These are phyloP conservation scores for Teleogryllus oceanicus DNA, from an alignment of 2,888 invertebrate genomes.

Conservation along the genomic window DNA sequence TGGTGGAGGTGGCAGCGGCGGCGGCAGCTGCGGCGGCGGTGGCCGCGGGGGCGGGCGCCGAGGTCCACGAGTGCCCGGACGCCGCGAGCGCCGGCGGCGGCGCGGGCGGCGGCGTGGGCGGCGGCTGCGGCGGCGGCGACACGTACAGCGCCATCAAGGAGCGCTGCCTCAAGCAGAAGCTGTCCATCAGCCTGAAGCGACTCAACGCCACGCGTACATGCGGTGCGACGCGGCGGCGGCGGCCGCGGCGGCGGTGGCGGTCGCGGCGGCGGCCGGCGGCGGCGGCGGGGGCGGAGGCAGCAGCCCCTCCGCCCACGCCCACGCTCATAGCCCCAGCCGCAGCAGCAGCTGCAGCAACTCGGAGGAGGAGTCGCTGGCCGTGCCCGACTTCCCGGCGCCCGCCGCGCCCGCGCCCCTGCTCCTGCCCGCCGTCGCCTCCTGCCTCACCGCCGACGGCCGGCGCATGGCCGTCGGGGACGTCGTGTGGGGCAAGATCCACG, in stretches of 20 bases:
- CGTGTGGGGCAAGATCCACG: conserved; percentile 83
- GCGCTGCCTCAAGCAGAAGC: conserved; percentile 67
- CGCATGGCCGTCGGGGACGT: conserved; percentile 69
- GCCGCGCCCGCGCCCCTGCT: conserved; percentile 51
- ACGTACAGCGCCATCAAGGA: conserved; percentile 60
- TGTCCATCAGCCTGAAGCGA: conserved; percentile 71
- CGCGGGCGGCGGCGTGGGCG: conserved; percentile 35
- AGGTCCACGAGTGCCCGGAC: conserved; percentile 23
- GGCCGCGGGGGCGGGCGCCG: conserved; percentile 20
- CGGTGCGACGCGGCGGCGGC: conserved; percentile 50
- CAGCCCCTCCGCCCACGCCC: conserved; percentile 54
- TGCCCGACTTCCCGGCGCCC: conserved; percentile 54
- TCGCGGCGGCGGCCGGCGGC: conserved; percentile 48
- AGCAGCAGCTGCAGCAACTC: conserved; percentile 48
- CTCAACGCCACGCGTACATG: conserved; percentile 65
- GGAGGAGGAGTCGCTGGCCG: conserved; percentile 43
- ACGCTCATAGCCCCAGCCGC: conserved; percentile 52
- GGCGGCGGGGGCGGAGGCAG: conserved; percentile 50
- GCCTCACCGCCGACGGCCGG: conserved; percentile 53
- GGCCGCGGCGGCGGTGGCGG: conserved; percentile 47
- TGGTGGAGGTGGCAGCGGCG: conserved; percentile 21
- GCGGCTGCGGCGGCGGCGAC: conserved; percentile 46
- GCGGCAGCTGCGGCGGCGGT: conserved; percentile 18
- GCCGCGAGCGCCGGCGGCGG: neutral
- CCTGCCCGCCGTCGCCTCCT: conserved; percentile 56